These are phyloP conservation scores for Coendou prehensilis DNA, from an alignment of 2,797 vertebrate species.

Conservation along the genomic window DNA sequence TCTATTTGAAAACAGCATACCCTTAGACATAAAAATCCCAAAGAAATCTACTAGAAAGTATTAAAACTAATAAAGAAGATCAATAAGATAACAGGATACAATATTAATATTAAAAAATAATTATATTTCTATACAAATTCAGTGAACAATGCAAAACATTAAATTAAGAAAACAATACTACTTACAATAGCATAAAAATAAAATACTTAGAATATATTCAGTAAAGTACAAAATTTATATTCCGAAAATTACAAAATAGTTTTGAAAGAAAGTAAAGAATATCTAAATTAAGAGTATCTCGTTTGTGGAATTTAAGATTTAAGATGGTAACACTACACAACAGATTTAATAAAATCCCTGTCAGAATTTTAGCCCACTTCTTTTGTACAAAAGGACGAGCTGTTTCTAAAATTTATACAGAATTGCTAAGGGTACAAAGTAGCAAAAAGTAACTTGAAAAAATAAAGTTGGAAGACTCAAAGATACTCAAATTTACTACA, in stretches of 20 bases:
- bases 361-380: not conserved
- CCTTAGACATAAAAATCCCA: not conserved
- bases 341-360: not conserved
- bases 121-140: not conserved
- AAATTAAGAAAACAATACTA: not conserved
- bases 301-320: not conserved
- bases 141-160: not conserved
- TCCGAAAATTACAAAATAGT: not conserved
- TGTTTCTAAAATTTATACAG: not conserved
- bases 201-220: not conserved
- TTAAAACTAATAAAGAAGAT: not conserved
- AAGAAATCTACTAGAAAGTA: not conserved
- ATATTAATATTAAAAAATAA: not conserved
- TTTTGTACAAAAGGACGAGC: not conserved
- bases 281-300: not conserved
- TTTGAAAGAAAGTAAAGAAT: not conserved
- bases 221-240: not conserved
- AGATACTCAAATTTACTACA: not conserved
- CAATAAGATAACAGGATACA: not conserved
- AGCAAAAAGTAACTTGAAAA: not conserved
- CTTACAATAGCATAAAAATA: not conserved
- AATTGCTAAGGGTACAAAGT: not conserved
- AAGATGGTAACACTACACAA: not conserved
- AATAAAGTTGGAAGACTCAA: not conserved
- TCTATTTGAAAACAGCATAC: not conserved